Evolutionary conservation across 2,797 vertebrate genomes (phyloP), one percentile per base, ranked within the genome.

Genomic region (Pterois miles): DNA sequence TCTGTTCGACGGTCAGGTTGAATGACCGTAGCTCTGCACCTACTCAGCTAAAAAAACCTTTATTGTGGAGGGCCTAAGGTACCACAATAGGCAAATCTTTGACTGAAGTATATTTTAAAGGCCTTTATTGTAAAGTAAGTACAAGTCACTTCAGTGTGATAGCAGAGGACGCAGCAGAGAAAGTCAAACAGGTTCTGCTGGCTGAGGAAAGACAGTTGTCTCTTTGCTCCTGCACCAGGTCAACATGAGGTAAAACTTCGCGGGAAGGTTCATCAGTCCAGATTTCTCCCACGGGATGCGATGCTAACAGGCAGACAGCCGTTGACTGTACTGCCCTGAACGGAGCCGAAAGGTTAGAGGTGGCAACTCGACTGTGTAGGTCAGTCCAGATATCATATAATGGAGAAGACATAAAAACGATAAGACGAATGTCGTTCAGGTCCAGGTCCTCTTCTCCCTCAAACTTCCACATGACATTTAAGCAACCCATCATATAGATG

Each of bases 21-120:
- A 82, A 77, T 82, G 78, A 67, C 81, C 46, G 1, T 13, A 78
- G 84, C 62, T 73, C 57, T 65, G 60, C 64, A 60, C 57, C 66
- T 40, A 73, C 79, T 91, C 86, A 83, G 82, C 84, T n/a, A 82
- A 76, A 87, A 83, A 80, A 50, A 0, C 7, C 33, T 60, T 72
- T 81, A 80, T 70, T 81, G 66, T 82, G 38, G 10, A 76, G 68
- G 63, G 38, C 69, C 50, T 22, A 6, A 65, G 76, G 75, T 65
- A n/a, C 27, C 68, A 82, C 50, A 74, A 82, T 65, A 71, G 78
- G 29, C 4, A 38, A 66, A 65, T 67, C 52, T 22, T 62, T 52
- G 62, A 72, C 57, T 73, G 50, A 67, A 83, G 36, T 60, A 34
- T 59, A 80, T 76, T 73, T 74, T 57, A 54, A 82, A 74, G 52